Base-by-base conservation (phyloP, 2,797 vertebrate genomes). In the Danio choprae region DNA sequence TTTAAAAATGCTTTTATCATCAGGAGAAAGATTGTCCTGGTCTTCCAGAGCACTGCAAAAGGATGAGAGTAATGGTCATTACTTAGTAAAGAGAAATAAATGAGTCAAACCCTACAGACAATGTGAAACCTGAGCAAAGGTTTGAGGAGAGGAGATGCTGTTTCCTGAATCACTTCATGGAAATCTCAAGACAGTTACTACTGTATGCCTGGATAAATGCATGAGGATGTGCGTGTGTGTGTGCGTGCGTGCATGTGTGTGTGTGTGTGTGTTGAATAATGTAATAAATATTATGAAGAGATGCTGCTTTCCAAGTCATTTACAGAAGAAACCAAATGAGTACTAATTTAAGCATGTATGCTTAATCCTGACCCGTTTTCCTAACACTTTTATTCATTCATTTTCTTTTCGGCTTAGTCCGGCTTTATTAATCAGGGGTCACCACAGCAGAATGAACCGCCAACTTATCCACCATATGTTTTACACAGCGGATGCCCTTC, bases 41-140 rank as follows among this genome's bases (percentile, higher is more conserved):
- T 79, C 36, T 29, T 60, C 79, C 18, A 79, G 65, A 51, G 70
- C 13, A 79, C 20, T 70, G 65, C 56, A 79, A 79, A 62, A 6
- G 43, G 55, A 79, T 62, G 44, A 79, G 56, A n/a, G 77, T 62
- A 79, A 79, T 62, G 38, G 36, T 62, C 56, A 70, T 79, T 79
- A 71, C 46, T 62, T 77, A 53, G 65, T 71, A 41, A 79, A 71
- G 46, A 71, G 36, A 79, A 77, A 79, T 71, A 71, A 71, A 79
- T 62, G 56, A 71, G 67, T 53, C 44, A 4, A 6, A 58, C 36
- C 46, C 11, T 60, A 64, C 12, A 55, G 74, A 41, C 48, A 18
- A 65, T 55, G 38, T 53, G 38, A 76, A 55, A 56, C 18, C 29
- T 29, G 55, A 40, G 55, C 22, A 60, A 62, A 79, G 38, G 18